Percentiles rank a stretch among this genome's conserved stretches.
These are phyloP conservation scores for Enteromius afrohamiltoni DNA, from an alignment of 2,797 vertebrate genomes.

Conservation along the genomic window DNA sequence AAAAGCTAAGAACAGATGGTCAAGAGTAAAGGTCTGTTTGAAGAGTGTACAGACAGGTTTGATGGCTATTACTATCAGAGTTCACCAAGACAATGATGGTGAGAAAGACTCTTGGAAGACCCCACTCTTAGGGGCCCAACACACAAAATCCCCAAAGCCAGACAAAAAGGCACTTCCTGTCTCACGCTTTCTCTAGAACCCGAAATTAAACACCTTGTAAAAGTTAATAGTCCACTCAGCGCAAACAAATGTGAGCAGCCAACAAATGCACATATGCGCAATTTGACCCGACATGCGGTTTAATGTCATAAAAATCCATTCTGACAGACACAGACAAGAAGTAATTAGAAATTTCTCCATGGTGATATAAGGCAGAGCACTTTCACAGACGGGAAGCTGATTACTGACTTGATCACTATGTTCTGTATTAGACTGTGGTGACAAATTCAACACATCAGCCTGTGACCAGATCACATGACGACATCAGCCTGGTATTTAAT, in stretches of 20 bases:
- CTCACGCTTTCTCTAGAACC: conserved; percentile 77
- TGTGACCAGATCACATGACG: conserved; percentile 30
- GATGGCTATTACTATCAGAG: conserved; percentile 41
- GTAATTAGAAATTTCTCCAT: conserved; percentile 39
- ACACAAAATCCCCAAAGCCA: conserved; percentile 25
- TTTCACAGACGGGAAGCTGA: conserved; percentile 18
- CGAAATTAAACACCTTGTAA: conserved; percentile 80
- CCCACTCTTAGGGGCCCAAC: conserved; percentile 1
- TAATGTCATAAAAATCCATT: conserved; percentile 45
- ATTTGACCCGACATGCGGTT: conserved; percentile 23
- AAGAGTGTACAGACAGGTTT: conserved; percentile 47
- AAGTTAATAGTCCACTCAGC: conserved; percentile 54
- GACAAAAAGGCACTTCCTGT: conserved; percentile 72
- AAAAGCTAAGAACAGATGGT: conserved; percentile 37
- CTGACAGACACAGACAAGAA: conserved; percentile 19
- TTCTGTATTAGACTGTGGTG: background rate
- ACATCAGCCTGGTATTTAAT: conserved; percentile 14
- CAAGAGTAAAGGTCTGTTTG: conserved; percentile 23
- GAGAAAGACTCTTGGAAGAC: conserved; percentile 23
- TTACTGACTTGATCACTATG: conserved; percentile 18
- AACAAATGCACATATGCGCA: conserved; percentile 30
- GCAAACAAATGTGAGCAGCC: conserved; percentile 43
- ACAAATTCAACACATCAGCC: conserved; percentile 32
- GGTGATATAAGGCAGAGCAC: conserved; percentile 16
- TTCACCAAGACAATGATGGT: conserved; percentile 32